Evolutionary conservation across 2,113 vertebrate genomes (phyloP).

Genomic region (Poicephalus gulielmi): DNA sequence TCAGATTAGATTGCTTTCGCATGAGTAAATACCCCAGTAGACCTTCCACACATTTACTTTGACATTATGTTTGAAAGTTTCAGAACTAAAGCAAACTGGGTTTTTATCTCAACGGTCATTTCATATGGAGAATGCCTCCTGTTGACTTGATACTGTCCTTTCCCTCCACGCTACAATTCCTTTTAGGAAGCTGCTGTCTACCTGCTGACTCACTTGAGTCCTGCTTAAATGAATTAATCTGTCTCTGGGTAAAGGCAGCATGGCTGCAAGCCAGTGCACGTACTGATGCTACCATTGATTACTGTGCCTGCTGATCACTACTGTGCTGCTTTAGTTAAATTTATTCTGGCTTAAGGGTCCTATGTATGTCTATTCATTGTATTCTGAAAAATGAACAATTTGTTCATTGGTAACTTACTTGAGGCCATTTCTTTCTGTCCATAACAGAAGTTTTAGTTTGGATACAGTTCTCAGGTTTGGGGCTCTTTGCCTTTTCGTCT

Average conservation of each 20-base stretch:
- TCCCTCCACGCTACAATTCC: neutral
- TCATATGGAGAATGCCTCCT: neutral
- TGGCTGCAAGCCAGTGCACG: neutral
- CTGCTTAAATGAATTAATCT: neutral
- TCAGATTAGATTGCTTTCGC: neutral
- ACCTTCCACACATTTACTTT: neutral
- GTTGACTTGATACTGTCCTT: neutral
- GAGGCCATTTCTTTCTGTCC: neutral
- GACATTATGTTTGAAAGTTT: neutral
- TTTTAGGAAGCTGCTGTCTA: neutral
- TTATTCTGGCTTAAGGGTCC: neutral
- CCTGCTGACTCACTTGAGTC: neutral
- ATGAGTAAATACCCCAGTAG: neutral
- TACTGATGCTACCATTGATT: neutral
- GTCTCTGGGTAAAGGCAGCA: neutral
- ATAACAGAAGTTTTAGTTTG: neutral
- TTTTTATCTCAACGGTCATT: neutral
- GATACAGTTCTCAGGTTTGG: neutral
- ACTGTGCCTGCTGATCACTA: neutral
- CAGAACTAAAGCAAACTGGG: neutral
- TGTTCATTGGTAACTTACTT: neutral
- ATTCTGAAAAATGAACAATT: neutral
- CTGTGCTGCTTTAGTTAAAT: neutral
- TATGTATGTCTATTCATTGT: neutral
- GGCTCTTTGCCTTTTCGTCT: neutral